Conservation (phyloP, 2,113 vertebrate genomes). For the Corythornis cristatus region DNA sequence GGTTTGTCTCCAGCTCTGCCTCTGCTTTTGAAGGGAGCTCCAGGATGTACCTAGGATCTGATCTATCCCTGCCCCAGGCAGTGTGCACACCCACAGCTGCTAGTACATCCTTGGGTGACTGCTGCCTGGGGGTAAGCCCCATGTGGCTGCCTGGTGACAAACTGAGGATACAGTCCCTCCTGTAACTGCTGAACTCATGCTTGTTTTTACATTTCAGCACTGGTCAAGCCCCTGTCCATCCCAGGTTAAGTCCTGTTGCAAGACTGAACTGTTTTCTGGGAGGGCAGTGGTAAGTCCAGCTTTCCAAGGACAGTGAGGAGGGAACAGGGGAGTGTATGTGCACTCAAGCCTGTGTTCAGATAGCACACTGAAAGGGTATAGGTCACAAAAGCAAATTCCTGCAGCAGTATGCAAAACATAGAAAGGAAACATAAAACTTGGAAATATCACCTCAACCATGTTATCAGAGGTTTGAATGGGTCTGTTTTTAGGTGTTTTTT, state of each 20-base stretch:
- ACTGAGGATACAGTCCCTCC: rapidly evolving
- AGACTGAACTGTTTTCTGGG: neutral
- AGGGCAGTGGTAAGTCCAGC: neutral
- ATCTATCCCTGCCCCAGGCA: neutral
- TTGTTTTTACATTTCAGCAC: neutral
- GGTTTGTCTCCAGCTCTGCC: neutral
- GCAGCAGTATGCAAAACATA: neutral
- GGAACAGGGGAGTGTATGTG: neutral
- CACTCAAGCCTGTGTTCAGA: neutral
- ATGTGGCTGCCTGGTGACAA: neutral
- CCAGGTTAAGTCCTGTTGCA: neutral
- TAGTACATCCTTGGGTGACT: neutral
- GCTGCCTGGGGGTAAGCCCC: neutral
- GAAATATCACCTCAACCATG: neutral
- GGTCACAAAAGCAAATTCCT: neutral
- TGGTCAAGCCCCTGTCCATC: neutral
- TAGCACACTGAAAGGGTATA: neutral
- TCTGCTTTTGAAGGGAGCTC: neutral
- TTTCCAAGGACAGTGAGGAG: neutral
- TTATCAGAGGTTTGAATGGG: neutral
- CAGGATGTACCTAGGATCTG: neutral
- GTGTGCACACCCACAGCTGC: neutral
- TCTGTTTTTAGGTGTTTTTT: neutral
- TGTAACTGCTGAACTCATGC: neutral
- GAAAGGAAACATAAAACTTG: neutral